Base-by-base conservation (phyloP, 2,888 invertebrate genomes). In the Drosophila vallismaia region DNA sequence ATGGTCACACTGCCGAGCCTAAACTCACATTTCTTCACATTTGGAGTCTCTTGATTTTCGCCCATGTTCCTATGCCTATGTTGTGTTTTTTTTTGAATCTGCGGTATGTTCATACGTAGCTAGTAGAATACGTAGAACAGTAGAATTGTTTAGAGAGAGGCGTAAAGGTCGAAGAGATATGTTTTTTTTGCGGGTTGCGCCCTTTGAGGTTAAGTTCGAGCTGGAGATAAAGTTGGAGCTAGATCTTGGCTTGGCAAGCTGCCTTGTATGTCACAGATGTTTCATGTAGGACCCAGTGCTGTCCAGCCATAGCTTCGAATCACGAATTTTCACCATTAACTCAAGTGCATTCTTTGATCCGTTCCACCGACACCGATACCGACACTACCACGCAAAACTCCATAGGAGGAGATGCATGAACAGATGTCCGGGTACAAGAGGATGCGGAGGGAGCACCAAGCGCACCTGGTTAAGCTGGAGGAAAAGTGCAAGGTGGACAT, bases 361-460 rank as follows among this genome's bases (percentile, higher is more conserved):
- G n/a, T 40, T 19, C 4, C 42, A 55, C 33, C 29, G 19, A 56
- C 58, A 40, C 48, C 49, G 58, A 38, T 14, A 53, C 51, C n/a
- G 24, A 36, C 10, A 50, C 19, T 12, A 40, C n/a, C 40, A 40
- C 40, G 40, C 33, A 12, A 36, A 28, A 19, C 19, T 19, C 40
- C n/a, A 38, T 62, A 91, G 91, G 97, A 99, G 93, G 99, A 99
- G 92, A 97, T 99, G 96, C 97, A 98, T 92, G 99, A 99, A 92
- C 99, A 99, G 93, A 99, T 99, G 97, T 96, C 97, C 56, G 98
- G 98, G 24, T 99, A 99, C 93, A 99, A 99, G 92, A 94, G 99
- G 76, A 97, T 99, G 97, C 94, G 99, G 73, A 95, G 98, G 75
- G 98, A 98, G 91, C 99, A 99, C 92, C 99, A 99, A 92, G 97